Conservation (phyloP, 2,113 vertebrate genomes). For the Corydoras sp. region DNA sequence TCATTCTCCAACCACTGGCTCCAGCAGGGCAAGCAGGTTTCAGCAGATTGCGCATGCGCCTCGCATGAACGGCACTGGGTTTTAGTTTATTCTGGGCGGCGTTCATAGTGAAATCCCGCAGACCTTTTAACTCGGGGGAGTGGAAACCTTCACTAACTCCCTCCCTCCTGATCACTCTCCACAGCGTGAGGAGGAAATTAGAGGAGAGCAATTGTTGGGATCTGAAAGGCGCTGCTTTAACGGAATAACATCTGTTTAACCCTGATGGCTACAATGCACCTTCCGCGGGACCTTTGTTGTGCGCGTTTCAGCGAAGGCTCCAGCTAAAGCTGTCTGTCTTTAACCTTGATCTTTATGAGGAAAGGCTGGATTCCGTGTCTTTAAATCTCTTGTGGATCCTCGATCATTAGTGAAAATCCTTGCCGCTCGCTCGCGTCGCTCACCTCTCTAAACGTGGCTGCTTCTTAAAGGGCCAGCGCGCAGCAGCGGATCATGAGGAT, state of each 20-base stretch:
- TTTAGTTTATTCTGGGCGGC: not conserved
- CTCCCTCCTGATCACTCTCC: slow-evolving; percentile 12
- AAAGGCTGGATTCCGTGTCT: no score
- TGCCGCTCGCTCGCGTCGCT: no score
- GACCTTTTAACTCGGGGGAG: not conserved
- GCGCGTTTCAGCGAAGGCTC: no score
- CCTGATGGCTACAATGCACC: not conserved
- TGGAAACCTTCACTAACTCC: not conserved
- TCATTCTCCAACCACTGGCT: no score
- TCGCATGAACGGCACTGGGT: not conserved
- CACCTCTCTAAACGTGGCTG: slow-evolving; percentile 43
- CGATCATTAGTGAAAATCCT: not conserved
- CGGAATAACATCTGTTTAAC: not conserved
- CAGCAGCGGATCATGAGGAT: slow-evolving; percentile 28
- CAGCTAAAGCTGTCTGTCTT: no score
- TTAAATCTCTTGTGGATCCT: not conserved
- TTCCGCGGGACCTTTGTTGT: not conserved
- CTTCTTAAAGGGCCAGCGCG: slow-evolving; percentile 48
- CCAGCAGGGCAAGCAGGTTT: not conserved
- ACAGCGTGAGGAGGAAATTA: slow-evolving; percentile 10
- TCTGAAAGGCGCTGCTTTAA: not conserved
- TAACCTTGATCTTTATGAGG: no score
- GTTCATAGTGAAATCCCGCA: not conserved
- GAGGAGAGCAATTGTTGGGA: not conserved
- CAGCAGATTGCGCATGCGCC: not conserved